Conservation (phyloP, 1,140 invertebrate species). For the Ericerus pela region DNA sequence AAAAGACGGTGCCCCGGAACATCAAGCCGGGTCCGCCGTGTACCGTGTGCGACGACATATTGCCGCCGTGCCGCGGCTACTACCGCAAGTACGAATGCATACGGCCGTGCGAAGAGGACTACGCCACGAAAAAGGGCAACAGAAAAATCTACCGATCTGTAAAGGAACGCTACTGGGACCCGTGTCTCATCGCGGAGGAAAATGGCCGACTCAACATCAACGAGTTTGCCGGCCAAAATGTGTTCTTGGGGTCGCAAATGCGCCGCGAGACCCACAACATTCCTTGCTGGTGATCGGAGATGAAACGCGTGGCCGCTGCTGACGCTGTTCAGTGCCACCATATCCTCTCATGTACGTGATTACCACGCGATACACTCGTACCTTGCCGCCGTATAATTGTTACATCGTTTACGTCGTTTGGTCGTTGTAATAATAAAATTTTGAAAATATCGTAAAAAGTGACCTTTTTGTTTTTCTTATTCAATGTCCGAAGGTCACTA, state of each 20-base stretch:
- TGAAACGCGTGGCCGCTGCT: too few species aligned
- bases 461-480: too few species aligned
- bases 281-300: slow-evolving; percentile 1
- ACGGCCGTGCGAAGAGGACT: not conserved
- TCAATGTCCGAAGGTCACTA: too few species aligned
- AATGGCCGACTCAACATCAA: not conserved
- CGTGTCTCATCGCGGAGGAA: not conserved
- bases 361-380: too few species aligned
- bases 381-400: too few species aligned
- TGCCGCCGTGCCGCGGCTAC: slow-evolving; percentile 1
- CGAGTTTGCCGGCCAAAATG: not conserved
- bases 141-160: not conserved
- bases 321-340: too few species aligned
- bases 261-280: not conserved
- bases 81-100: not conserved
- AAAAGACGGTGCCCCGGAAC: not conserved
- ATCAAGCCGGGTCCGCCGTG: not conserved
- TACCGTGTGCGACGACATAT: not conserved
- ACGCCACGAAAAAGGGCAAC: not conserved
- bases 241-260: not conserved
- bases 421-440: too few species aligned
- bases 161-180: not conserved
- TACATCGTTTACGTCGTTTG: too few species aligned
- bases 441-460: too few species aligned
- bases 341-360: too few species aligned